These are phyloP conservation scores for Prietella phreatophila DNA, from an alignment of 2,113 vertebrate species.

Conservation along the genomic window DNA sequence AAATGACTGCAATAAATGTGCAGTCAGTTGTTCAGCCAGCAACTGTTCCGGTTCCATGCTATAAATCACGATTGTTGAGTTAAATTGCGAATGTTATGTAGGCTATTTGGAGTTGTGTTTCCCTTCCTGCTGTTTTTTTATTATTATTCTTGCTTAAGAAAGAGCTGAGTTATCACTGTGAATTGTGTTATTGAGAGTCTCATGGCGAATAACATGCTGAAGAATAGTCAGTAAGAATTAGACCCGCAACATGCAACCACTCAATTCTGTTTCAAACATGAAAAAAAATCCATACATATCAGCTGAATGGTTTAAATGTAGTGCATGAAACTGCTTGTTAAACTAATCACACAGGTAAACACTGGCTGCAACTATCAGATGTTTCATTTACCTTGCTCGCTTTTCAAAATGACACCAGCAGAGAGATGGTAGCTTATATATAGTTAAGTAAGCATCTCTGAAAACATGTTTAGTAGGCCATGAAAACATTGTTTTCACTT, in stretches of 20 bases:
- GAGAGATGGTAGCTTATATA: neutral
- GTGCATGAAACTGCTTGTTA: neutral
- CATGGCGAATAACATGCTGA: neutral
- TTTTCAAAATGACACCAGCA: neutral
- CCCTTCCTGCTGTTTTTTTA: neutral
- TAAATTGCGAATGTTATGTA: constrained; percentile 12
- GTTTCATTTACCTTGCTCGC: neutral
- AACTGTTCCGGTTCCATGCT: constrained; percentile 17
- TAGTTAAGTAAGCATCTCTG: neutral
- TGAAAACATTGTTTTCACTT: constrained; percentile 1
- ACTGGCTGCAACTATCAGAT: neutral
- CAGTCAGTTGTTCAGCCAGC: constrained; percentile 34
- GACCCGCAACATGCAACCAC: neutral
- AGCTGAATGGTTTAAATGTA: neutral
- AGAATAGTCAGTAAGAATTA: neutral
- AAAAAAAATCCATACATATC: constrained; percentile 15
- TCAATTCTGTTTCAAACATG: neutral
- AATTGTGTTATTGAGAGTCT: neutral
- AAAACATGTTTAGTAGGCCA: neutral
- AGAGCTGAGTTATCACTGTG: neutral
- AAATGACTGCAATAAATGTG: constrained; percentile 24
- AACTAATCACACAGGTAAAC: neutral
- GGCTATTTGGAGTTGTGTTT: constrained; percentile 9
- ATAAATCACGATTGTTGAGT: constrained; percentile 18
- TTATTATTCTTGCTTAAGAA: neutral